Evolutionary conservation across 92 coral and sea anemone species (phyloP).

Genomic region (Epizoanthus ramosus): DNA sequence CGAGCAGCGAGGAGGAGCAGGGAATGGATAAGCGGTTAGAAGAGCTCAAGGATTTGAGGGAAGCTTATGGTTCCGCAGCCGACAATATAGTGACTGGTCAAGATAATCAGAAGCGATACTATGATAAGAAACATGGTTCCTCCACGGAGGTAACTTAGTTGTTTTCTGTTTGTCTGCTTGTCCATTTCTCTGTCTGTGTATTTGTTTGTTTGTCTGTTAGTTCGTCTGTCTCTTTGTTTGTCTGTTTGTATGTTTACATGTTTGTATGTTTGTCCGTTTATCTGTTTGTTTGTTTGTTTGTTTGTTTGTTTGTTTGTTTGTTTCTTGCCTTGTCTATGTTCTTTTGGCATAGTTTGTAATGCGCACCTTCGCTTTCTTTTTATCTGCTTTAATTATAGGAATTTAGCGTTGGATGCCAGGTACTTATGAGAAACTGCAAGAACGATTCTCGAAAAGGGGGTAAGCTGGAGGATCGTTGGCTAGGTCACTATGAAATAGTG

Average conservation of each 20-base stretch:
- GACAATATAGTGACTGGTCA: constrained; percentile 19
- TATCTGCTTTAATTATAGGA: too few relatives aligned
- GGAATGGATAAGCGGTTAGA: constrained; percentile 27
- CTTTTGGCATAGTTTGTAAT: too few relatives aligned
- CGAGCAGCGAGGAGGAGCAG: neutral
- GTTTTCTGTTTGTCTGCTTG: neutral
- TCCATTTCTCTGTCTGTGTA: neutral
- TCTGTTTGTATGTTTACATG: too few relatives aligned
- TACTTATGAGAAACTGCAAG: constrained; percentile 32
- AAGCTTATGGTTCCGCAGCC: constrained; percentile 28
- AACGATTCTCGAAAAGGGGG: constrained; percentile 44
- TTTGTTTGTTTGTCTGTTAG: too few relatives aligned
- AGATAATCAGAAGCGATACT: constrained; percentile 15
- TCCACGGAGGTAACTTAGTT: constrained; percentile 9
- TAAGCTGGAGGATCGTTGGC: constrained; percentile 34
- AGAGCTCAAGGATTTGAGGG: constrained; percentile 5
- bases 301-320: too few relatives aligned
- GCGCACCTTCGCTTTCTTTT: too few relatives aligned
- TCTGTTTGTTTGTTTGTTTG: too few relatives aligned
- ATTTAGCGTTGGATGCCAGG: constrained; percentile 20
- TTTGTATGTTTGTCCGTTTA: too few relatives aligned
- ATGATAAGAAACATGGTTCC: constrained; percentile 40
- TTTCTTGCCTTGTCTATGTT: too few relatives aligned
- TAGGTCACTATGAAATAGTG: constrained; percentile 40
- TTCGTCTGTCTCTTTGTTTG: too few relatives aligned